Percentiles rank a stretch among this genome's conserved stretches.
These are phyloP conservation scores for Drosophila lutescens DNA, from an alignment of 2,888 invertebrate species.

Conservation along the genomic window DNA sequence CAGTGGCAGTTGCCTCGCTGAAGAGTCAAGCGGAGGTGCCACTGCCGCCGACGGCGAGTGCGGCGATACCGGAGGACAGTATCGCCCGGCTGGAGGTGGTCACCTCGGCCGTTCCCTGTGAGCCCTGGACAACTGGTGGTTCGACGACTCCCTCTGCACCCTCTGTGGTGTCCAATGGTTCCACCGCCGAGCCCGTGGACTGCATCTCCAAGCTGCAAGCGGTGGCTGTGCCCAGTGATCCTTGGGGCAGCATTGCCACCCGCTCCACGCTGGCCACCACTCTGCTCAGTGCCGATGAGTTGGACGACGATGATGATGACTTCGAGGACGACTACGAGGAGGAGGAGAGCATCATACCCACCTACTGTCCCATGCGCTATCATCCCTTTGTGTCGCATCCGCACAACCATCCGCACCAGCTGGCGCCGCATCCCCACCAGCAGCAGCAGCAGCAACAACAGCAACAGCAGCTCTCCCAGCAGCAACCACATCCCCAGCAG, in stretches of 20 bases:
- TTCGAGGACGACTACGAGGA: slow-evolving; percentile 85
- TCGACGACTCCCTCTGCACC: slow-evolving; percentile 41
- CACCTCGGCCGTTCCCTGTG: slow-evolving; percentile 79
- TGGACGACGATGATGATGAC: slow-evolving; percentile 84
- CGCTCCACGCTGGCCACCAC: slow-evolving; percentile 84
- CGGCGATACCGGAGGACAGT: slow-evolving; percentile 82
- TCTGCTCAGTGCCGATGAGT: slow-evolving; percentile 82
- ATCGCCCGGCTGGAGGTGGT: slow-evolving; percentile 84
- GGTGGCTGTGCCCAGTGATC: slow-evolving; percentile 88
- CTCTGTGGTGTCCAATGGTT: slow-evolving; percentile 34
- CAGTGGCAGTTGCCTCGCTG: neutral
- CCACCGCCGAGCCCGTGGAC: slow-evolving; percentile 83
- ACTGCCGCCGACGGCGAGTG: slow-evolving; percentile 79
- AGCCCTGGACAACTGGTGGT: slow-evolving; percentile 75
- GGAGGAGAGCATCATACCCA: slow-evolving; percentile 84
- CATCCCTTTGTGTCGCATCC: slow-evolving; percentile 78
- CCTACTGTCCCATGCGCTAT: slow-evolving; percentile 83
- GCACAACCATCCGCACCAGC: slow-evolving; percentile 60
- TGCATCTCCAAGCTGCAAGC: slow-evolving; percentile 89
- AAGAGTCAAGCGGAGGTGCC: slow-evolving; percentile 71
- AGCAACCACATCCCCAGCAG: slow-evolving; percentile 50
- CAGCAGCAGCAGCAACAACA: slow-evolving; percentile 49
- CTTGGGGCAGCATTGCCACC: slow-evolving; percentile 85
- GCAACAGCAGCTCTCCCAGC: slow-evolving; percentile 49
- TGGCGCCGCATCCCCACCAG: slow-evolving; percentile 44